Evolutionary conservation across 1,140 invertebrate species (phyloP).

Genomic region (Papilio polyxenes): DNA sequence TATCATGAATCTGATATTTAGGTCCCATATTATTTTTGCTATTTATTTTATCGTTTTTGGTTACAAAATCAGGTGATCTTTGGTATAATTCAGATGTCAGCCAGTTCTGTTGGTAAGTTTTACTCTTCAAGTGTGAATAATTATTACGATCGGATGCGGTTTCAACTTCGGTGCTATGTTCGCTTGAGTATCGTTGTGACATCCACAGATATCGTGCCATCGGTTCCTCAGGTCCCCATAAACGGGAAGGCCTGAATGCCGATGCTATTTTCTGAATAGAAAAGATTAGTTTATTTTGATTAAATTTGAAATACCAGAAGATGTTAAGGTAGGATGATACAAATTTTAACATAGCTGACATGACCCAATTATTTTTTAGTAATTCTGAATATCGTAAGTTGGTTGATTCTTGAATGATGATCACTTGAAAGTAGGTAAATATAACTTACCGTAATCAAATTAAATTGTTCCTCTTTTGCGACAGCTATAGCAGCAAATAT

Average conservation of each 20-base stretch:
- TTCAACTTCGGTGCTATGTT: conserved; percentile 57
- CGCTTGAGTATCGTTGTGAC: conserved; percentile 67
- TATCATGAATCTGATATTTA: conserved; percentile 57
- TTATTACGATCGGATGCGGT: conserved; percentile 59
- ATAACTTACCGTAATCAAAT: conserved; percentile 65
- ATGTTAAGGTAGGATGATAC: background rate
- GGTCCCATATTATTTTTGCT: conserved; percentile 51
- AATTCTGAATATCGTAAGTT: background rate
- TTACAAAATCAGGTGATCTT: conserved; percentile 55
- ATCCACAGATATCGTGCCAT: conserved; percentile 74
- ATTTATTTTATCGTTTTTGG: conserved; percentile 51
- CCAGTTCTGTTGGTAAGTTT: conserved; percentile 59
- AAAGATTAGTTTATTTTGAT: conserved; percentile 14
- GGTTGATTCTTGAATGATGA: background rate
- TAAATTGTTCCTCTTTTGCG: conserved; percentile 74
- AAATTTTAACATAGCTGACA: background rate
- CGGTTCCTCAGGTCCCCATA: conserved; percentile 76
- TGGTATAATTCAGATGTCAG: conserved; percentile 56
- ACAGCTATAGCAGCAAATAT: conserved; percentile 68
- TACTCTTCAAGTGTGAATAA: conserved; percentile 55
- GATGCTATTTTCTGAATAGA: conserved; percentile 70
- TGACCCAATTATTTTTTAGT: background rate
- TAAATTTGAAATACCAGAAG: too few species aligned
- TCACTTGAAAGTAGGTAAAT: background rate
- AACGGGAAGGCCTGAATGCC: conserved; percentile 68